Conservation (phyloP, 2,888 invertebrate genomes). For the Andrena camellia region DNA sequence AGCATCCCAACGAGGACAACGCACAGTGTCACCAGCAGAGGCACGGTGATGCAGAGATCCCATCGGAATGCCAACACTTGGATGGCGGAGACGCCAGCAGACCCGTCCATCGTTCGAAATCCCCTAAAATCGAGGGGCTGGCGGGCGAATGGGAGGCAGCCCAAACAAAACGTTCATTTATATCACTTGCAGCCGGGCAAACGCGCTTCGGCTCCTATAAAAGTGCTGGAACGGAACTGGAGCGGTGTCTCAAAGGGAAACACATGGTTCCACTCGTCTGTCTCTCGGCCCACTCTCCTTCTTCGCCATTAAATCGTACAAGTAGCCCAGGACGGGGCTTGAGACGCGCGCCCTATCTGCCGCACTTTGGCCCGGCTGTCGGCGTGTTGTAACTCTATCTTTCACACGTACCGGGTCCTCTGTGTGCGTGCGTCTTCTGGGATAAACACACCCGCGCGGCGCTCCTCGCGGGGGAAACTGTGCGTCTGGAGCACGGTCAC, state of each 20-base stretch:
- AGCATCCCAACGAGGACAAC: no score
- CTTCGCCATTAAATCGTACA: conserved; percentile 59
- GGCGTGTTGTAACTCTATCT: conserved; percentile 53
- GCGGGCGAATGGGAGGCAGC: conserved; percentile 17
- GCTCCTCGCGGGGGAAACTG: conserved; percentile 6
- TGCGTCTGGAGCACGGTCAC: conserved; percentile 21
- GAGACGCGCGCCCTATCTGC: conserved; percentile 51
- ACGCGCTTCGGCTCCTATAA: conserved; percentile 33
- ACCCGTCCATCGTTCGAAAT: not conserved
- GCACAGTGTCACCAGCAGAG: not conserved
- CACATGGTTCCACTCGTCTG: conserved; percentile 67
- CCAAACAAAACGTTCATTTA: conserved; percentile 60
- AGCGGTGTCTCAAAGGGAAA: conserved; percentile 61
- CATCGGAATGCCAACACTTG: not conserved
- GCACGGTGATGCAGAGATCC: not conserved
- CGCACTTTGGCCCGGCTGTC: conserved; percentile 52
- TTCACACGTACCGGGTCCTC: conserved; percentile 42
- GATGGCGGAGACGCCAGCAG: not conserved
- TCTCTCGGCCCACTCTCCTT: conserved; percentile 16
- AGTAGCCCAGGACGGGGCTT: conserved; percentile 45
- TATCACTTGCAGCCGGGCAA: conserved; percentile 37
- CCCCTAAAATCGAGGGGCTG: conserved; percentile 1
- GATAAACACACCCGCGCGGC: conserved; percentile 47
- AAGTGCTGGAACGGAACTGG: conserved; percentile 49
- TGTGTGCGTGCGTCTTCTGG: conserved; percentile 17